Percentiles rank a stretch among this genome's conserved stretches.
phyloP scores from a whole-genome alignment of 2,113 vertebrate species.

The Trichechus manatus region DNA sequence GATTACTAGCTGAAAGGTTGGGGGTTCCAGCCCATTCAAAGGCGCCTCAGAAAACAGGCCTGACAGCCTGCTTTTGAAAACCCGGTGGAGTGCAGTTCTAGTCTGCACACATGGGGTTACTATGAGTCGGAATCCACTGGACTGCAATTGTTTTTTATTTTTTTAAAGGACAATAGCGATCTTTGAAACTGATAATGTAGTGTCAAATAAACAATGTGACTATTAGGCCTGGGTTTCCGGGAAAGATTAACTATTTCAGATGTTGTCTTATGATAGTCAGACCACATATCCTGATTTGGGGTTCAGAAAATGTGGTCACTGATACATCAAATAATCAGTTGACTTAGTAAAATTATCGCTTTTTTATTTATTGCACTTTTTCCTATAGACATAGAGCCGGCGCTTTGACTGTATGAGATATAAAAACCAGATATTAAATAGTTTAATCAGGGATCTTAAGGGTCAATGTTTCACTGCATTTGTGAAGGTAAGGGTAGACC shows the following conservation, averaged over 20 bases:
- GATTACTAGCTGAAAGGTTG: neutral
- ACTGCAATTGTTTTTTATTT: neutral
- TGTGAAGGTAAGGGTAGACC: neutral
- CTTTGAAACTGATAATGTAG: constrained; percentile 3
- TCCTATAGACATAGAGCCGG: neutral
- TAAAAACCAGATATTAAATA: neutral
- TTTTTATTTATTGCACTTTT: neutral
- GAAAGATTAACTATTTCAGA: neutral
- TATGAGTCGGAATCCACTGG: neutral
- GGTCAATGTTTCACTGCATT: neutral
- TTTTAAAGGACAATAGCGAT: neutral
- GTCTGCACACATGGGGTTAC: neutral
- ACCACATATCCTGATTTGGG: neutral
- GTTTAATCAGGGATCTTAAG: neutral
- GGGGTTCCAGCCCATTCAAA: neutral
- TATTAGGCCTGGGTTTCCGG: neutral
- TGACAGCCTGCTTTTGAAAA: neutral
- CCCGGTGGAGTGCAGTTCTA: neutral
- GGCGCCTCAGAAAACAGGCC: too few species aligned
- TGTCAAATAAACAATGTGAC: neutral
- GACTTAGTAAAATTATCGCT: neutral
- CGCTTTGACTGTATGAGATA: neutral
- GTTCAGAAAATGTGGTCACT: neutral
- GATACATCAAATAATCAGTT: neutral
- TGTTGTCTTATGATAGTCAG: neutral